phyloP scores from a whole-genome alignment of 1,140 invertebrate species.

The Caenorhabditis remanei region DNA sequence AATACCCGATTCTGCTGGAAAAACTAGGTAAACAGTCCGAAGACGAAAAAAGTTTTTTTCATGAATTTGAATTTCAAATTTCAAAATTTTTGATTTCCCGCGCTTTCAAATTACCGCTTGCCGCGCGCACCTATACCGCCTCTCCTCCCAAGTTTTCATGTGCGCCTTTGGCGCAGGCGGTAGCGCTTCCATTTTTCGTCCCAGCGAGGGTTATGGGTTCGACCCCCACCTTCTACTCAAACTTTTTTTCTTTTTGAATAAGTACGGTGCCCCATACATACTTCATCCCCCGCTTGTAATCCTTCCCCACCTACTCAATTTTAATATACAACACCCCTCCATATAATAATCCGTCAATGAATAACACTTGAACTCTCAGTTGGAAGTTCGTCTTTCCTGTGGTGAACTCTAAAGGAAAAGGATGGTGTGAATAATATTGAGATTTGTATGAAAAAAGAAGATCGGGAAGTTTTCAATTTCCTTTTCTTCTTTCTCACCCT shows the following conservation, averaged over 20 bases:
- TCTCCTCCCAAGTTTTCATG: too few relatives aligned
- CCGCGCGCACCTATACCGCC: too few relatives aligned
- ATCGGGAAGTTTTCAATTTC: slow-evolving; percentile 16
- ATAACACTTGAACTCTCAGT: slow-evolving; percentile 50
- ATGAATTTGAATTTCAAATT: too few relatives aligned
- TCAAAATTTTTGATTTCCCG: too few relatives aligned
- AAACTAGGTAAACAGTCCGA: too few relatives aligned
- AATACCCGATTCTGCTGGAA: neutral
- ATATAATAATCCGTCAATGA: neutral
- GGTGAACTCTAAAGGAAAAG: neutral
- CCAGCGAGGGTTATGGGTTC: too few relatives aligned
- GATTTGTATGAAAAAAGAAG: neutral
- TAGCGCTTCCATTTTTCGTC: too few relatives aligned
- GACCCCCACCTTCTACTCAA: too few relatives aligned
- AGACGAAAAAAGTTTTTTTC: too few relatives aligned
- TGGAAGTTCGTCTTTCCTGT: neutral
- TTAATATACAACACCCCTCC: neutral
- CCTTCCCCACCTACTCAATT: neutral
- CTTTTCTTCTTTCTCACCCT: neutral
- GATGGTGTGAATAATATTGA: neutral
- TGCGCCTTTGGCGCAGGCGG: too few relatives aligned
- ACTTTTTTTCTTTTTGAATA: too few relatives aligned
- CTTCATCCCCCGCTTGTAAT: slow-evolving; percentile 27
- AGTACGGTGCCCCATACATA: neutral
- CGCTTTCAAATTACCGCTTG: too few relatives aligned